phyloP scores from a whole-genome alignment of 2,113 vertebrate genomes.

The Corvus cornix region DNA sequence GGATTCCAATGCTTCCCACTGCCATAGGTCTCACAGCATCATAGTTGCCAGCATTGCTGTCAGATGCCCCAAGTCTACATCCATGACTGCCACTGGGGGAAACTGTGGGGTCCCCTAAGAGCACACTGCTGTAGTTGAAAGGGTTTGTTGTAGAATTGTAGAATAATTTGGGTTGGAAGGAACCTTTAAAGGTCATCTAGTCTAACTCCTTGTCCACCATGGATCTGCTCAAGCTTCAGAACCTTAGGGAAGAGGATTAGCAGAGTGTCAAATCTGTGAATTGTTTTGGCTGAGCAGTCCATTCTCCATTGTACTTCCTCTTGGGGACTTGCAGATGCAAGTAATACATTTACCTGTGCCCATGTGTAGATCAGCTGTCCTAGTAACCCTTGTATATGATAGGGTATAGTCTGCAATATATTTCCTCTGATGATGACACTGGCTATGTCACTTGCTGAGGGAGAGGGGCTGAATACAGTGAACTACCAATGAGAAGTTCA shows the following conservation, averaged over 20 bases:
- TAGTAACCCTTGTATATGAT: not conserved
- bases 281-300: not conserved
- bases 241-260: not conserved
- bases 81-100: not conserved
- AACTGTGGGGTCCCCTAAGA: not conserved
- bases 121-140: not conserved
- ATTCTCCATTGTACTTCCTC: not conserved
- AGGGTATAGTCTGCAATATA: not conserved
- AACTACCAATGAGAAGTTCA: not conserved
- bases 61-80: fast-evolving
- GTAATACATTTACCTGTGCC: not conserved
- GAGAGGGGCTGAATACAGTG: not conserved
- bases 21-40: fast-evolving
- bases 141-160: not conserved
- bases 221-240: not conserved
- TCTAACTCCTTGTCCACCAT: not conserved
- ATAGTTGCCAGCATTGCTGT: fast-evolving
- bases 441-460: not conserved
- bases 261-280: not conserved
- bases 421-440: fast-evolving
- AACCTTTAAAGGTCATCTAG: not conserved
- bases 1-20: not conserved
- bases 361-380: not conserved
- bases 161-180: not conserved
- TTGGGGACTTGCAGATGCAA: not conserved